Percentiles rank a stretch among this genome's conserved stretches.
Conservation (phyloP, 2,888 invertebrate species). For the Linnaemya tessellans region DNA sequence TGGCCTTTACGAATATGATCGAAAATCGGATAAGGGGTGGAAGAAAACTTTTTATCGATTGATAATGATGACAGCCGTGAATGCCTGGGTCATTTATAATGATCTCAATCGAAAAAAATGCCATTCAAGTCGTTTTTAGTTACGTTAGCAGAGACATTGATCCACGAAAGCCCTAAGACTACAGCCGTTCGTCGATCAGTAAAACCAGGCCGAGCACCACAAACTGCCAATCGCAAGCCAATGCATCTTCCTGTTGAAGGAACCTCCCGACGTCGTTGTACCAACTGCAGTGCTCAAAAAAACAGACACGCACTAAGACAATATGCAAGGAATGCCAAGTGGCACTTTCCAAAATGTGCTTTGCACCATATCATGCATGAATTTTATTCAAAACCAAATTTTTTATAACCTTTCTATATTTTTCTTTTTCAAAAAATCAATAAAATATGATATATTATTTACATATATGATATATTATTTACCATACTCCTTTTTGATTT, state of each 20-base stretch:
- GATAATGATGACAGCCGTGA: constrained; percentile 59
- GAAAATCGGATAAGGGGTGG: constrained; percentile 61
- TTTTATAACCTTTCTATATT: no score
- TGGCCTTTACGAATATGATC: constrained; percentile 6
- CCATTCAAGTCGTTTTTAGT: constrained; percentile 55
- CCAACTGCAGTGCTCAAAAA: no score
- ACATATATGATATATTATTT: neutral
- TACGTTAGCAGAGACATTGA: constrained; percentile 42
- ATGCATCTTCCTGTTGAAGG: no score
- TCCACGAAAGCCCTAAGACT: constrained; percentile 34
- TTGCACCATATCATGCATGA: constrained; percentile 24
- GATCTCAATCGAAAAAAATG: constrained; percentile 59
- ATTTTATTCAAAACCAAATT: neutral
- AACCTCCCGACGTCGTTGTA: neutral
- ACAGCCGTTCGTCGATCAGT: constrained; percentile 48
- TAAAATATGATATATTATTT: neutral
- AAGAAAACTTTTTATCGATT: constrained; percentile 63
- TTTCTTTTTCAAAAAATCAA: neutral
- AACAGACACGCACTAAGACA: no score
- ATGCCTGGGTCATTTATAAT: constrained; percentile 58
- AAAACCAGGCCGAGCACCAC: constrained; percentile 28
- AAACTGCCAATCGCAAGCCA: no score
- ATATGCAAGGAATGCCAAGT: neutral
- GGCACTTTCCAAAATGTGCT: constrained; percentile 24
- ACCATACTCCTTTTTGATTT: no score